Evolutionary conservation across 2,888 invertebrate genomes (phyloP).

Genomic region (Rhyacophila evoluta): DNA sequence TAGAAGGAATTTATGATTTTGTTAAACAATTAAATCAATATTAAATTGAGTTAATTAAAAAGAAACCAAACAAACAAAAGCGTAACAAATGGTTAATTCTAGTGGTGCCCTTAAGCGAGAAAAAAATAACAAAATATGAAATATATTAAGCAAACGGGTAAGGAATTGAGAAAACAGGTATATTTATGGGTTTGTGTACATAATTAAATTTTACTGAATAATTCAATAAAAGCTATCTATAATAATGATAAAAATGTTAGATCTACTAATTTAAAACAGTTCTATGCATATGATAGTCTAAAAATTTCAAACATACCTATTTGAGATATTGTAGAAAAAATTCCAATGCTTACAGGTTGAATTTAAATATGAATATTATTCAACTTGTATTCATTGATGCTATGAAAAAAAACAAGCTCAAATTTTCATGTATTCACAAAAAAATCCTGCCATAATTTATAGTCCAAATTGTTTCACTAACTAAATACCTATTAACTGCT

Average conservation of each 20-base stretch:
- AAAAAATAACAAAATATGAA: not conserved
- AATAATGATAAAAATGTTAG: not conserved
- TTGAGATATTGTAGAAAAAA: not conserved
- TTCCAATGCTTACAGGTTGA: not conserved
- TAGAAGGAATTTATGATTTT: slow-evolving; percentile 17
- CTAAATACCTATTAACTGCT: not conserved
- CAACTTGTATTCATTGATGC: not conserved
- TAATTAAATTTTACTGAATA: not conserved
- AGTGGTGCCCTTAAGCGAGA: slow-evolving; percentile 22
- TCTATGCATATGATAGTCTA: slow-evolving; percentile 18
- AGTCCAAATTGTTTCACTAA: not conserved
- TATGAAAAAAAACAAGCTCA: slow-evolving; percentile 4
- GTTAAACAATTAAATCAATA: not conserved
- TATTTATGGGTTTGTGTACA: not conserved
- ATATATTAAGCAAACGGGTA: slow-evolving; percentile 22
- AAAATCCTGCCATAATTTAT: not conserved
- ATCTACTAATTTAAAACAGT: not conserved
- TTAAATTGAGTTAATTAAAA: not conserved
- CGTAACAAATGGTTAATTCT: not conserved
- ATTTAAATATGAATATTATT: not conserved
- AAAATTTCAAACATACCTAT: not conserved
- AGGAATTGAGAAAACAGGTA: slow-evolving; percentile 15
- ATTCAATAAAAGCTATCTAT: not conserved
- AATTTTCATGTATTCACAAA: not conserved
- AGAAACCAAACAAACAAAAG: not conserved